Percentiles rank a stretch among this genome's conserved stretches.
phyloP scores from a whole-genome alignment of 2,797 vertebrate species.

The Ctenopoma multispine region DNA sequence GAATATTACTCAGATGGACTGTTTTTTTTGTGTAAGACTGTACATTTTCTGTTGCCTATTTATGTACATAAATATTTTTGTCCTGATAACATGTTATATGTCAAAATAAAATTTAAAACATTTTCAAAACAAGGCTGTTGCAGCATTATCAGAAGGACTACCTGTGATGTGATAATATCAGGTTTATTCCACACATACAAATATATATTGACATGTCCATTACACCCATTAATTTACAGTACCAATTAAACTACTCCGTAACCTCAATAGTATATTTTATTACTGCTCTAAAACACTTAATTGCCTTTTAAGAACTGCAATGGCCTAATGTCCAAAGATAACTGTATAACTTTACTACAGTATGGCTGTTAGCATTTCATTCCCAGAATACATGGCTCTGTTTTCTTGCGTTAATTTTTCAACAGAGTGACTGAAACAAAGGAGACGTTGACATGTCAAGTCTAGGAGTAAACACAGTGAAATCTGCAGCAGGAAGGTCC shows the following conservation, averaged over 20 bases:
- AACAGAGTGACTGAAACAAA: slow-evolving; percentile 61
- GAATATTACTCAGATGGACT: slow-evolving; percentile 65
- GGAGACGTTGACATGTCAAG: slow-evolving; percentile 60
- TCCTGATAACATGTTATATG: slow-evolving; percentile 77
- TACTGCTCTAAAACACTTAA: slow-evolving; percentile 36
- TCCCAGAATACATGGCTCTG: slow-evolving; percentile 39
- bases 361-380: slow-evolving; percentile 7
- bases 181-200: background rate
- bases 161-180: background rate
- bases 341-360: slow-evolving; percentile 18
- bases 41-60: slow-evolving; percentile 84
- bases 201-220: slow-evolving; percentile 43
- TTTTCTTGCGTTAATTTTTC: slow-evolving; percentile 54
- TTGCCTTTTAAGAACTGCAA: slow-evolving; percentile 22
- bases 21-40: slow-evolving; percentile 73
- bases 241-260: slow-evolving; percentile 20
- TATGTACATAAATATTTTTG: slow-evolving; percentile 85
- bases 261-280: slow-evolving; percentile 14
- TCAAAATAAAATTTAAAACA: slow-evolving; percentile 77
- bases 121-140: slow-evolving; percentile 77
- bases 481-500: slow-evolving; percentile 73
- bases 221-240: slow-evolving; percentile 35
- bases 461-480: slow-evolving; percentile 73
- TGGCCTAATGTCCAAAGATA: slow-evolving; percentile 22
- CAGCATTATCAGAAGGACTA: slow-evolving; percentile 43